A percentile compares a stretch with the other conserved stretches of the same genome.
Evolutionary conservation across 2,113 vertebrate species (phyloP).

Genomic region (Stigmatopora argus): DNA sequence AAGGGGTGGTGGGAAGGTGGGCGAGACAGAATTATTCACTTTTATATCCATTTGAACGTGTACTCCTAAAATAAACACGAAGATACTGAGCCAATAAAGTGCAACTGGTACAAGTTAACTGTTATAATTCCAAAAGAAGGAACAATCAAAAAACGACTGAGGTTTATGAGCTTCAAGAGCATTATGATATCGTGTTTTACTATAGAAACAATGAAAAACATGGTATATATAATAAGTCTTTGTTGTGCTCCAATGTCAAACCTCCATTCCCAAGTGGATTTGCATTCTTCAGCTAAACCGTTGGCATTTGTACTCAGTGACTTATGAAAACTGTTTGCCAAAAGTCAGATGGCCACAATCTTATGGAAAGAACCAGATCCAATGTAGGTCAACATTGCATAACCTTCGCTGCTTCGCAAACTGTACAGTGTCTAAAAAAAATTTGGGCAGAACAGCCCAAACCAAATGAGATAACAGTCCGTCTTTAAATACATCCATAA

Average conservation of each 20-base stretch:
- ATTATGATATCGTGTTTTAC: background rate
- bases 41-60: background rate
- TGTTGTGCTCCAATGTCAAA: background rate
- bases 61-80: slow-evolving; percentile 9
- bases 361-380: background rate
- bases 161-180: background rate
- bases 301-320: slow-evolving; percentile 1
- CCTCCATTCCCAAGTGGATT: background rate
- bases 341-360: background rate
- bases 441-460: background rate
- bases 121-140: slow-evolving; percentile 58
- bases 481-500: background rate
- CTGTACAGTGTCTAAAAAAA: background rate
- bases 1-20: background rate
- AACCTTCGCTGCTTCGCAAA: background rate
- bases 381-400: background rate
- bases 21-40: background rate
- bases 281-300: slow-evolving; percentile 3
- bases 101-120: slow-evolving; percentile 71
- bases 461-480: background rate
- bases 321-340: background rate
- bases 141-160: slow-evolving; percentile 54
- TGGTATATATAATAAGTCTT: background rate
- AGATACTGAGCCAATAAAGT: slow-evolving; percentile 6
- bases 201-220: background rate